Evolutionary conservation across 2,797 vertebrate species (phyloP).

Genomic region (Novumbra hubbsi): DNA sequence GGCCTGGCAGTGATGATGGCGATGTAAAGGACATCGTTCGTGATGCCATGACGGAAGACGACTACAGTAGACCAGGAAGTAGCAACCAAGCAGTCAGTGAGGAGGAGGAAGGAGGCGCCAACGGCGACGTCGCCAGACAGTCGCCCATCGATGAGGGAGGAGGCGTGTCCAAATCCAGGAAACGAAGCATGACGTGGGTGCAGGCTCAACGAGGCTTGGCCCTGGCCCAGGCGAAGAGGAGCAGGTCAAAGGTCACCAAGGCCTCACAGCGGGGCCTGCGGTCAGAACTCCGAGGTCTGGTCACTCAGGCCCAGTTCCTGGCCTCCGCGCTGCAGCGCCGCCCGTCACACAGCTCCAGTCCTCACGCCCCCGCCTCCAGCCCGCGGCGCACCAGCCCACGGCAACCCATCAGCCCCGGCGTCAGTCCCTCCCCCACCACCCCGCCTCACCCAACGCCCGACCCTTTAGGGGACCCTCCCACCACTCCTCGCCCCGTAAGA

Average conservation of each 20-base stretch:
- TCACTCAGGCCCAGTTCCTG: background rate
- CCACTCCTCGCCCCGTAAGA: background rate
- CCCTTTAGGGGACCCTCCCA: background rate
- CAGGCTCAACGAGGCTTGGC: background rate
- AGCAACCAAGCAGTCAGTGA: background rate
- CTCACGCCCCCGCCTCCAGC: background rate
- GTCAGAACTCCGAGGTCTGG: background rate
- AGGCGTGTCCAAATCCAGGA: background rate
- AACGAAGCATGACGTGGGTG: background rate
- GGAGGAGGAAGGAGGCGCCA: background rate
- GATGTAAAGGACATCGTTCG: background rate
- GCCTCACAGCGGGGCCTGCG: background rate
- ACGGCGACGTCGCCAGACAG: background rate
- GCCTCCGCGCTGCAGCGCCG: background rate
- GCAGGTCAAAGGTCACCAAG: constrained; percentile 2
- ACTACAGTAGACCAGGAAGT: background rate
- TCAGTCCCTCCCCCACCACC: background rate
- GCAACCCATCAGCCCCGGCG: background rate
- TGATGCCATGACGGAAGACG: background rate
- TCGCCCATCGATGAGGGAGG: background rate
- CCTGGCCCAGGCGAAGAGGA: background rate
- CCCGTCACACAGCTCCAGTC: background rate
- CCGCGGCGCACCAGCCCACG: background rate
- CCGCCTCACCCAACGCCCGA: background rate
- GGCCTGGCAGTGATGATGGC: background rate